A percentile compares a stretch with the other conserved stretches of the same genome.
phyloP scores from a whole-genome alignment of 1,140 invertebrate genomes.

The Lasioglossum baleicum region DNA sequence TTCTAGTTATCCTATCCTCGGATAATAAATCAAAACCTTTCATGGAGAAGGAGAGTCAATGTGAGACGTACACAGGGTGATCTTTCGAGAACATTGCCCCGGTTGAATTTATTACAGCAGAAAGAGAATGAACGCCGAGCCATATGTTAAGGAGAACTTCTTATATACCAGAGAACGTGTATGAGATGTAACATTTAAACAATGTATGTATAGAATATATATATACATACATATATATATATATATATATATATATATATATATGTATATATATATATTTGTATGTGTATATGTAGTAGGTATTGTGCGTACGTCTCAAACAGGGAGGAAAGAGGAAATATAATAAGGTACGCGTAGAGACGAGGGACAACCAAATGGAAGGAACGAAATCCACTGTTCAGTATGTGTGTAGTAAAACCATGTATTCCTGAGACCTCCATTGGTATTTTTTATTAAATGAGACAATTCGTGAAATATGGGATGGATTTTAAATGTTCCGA shows the following conservation, averaged over 20 bases:
- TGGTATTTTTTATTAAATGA: conserved; percentile 66
- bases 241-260: background rate
- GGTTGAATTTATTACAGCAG: background rate
- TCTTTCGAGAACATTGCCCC: background rate
- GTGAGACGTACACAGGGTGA: background rate
- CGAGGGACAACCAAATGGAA: conserved; percentile 30
- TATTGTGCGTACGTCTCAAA: conserved; percentile 17
- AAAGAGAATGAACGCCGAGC: conserved; percentile 26
- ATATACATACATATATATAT: too few relatives aligned
- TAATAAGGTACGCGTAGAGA: background rate
- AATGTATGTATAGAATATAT: conserved; percentile 6
- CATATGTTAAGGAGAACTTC: conserved; percentile 14
- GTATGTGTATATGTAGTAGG: background rate
- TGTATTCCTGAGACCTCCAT: conserved; percentile 67
- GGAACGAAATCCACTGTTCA: conserved; percentile 50
- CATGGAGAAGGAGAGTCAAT: too few relatives aligned
- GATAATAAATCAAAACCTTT: conserved; percentile 14
- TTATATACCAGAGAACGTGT: conserved; percentile 3
- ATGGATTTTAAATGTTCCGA: conserved; percentile 54
- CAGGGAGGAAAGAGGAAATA: background rate
- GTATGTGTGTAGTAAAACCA: conserved; percentile 52
- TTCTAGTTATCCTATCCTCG: background rate
- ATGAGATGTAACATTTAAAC: conserved; percentile 6
- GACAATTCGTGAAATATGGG: conserved; percentile 48
- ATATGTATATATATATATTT: background rate